A percentile compares a stretch with the other conserved stretches of the same genome.
phyloP scores from a whole-genome alignment of 2,113 vertebrate species.

The Heterotilapia buettikoferi region DNA sequence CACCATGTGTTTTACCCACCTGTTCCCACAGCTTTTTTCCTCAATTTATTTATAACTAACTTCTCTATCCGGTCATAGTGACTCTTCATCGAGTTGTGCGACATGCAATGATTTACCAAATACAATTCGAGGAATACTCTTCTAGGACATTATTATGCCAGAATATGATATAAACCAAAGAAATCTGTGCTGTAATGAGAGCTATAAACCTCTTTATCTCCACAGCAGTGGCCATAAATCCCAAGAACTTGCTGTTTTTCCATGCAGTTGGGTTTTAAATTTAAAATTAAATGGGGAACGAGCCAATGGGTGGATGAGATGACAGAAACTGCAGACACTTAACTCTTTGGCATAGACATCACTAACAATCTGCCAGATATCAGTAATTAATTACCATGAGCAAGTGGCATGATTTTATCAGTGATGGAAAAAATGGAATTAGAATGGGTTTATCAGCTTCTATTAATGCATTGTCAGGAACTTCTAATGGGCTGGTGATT shows the following conservation, averaged over 20 bases:
- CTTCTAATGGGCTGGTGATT: slow-evolving; percentile 58
- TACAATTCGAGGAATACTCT: background rate
- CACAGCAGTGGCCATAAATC: background rate
- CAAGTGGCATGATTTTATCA: slow-evolving; percentile 61
- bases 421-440: slow-evolving; percentile 49
- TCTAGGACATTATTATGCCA: background rate
- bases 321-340: slow-evolving; percentile 35
- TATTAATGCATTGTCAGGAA: slow-evolving; percentile 56
- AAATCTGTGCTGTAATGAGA: background rate
- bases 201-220: background rate
- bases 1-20: background rate
- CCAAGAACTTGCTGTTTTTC: background rate
- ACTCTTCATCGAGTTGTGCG: background rate
- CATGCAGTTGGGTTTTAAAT: background rate
- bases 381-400: slow-evolving; percentile 65
- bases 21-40: background rate
- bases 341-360: slow-evolving; percentile 43
- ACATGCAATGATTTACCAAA: background rate
- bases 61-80: background rate
- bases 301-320: slow-evolving; percentile 29
- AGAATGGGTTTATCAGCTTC: slow-evolving; percentile 52
- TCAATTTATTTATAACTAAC: background rate
- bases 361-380: slow-evolving; percentile 62
- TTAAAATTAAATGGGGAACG: background rate
- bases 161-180: background rate